Base-by-base conservation (phyloP, 2,797 vertebrate genomes). In the Cephalopachus bancanus region DNA sequence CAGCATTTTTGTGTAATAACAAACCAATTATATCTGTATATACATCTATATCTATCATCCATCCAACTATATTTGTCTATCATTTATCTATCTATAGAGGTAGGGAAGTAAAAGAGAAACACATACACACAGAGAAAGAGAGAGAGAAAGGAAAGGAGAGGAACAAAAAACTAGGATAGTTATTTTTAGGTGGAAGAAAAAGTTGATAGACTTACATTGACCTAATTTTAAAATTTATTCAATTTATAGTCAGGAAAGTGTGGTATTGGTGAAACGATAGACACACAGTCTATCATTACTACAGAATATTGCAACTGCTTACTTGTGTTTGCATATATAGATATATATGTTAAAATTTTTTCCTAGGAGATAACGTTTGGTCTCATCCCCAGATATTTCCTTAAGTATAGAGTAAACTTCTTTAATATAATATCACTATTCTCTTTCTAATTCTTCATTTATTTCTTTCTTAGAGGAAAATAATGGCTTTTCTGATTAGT, bases 181-280 rank as follows among this genome's bases (percentile, higher is more conserved):
- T 8, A 37, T 75, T 84, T 84, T 84, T 37, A 55, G 84, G 75
- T 55, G 44, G 51, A 84, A 92, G n/a, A 84, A 76, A 84, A 75
- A 64, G 11, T 65, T n/a, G 5, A 7, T 74, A 26, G 33, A 62
- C 20, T 33, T 91, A 28, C 20, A 62, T 71, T 81, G 62, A 51
- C 15, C 20, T 72, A 59, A 83, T 60, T 83, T 81, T 1, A 49
- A 83, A 49, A 64, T 49, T 30, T 53, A 53, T 17, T 44, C 44
- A 44, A 44, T 44, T 7, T 44, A 44, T 44, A 44, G 44, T 44
- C 44, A 44, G 44, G 44, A 44, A 44, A 44, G 3, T 44, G 6
- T 44, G 44, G 6, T 44, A 44, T 44, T 76, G 44, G 72, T 51
- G 44, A 76, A 89, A 89, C 51, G 44, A 76, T 53, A 76, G 8